Evolutionary conservation across 2,797 vertebrate genomes (phyloP).

Genomic region (Echiichthys vipera): DNA sequence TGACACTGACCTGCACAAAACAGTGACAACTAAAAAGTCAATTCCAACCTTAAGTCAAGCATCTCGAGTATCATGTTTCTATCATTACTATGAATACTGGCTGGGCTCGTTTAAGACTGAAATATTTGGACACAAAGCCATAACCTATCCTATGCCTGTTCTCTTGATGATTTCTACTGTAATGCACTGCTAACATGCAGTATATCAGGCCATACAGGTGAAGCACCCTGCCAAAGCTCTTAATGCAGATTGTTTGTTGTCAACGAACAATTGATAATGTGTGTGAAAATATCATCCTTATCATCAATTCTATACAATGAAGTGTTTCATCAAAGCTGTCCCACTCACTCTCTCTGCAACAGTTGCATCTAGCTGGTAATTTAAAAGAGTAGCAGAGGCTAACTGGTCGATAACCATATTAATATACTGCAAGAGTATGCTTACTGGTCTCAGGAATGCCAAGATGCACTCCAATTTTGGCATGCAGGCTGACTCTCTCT

Average conservation of each 20-base stretch:
- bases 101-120: slow-evolving; percentile 52
- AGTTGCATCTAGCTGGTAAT: slow-evolving; percentile 42
- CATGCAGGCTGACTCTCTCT: slow-evolving; percentile 63
- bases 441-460: slow-evolving; percentile 70
- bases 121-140: slow-evolving; percentile 71
- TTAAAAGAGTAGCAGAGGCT: slow-evolving; percentile 56
- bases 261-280: slow-evolving; percentile 38
- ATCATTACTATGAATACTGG: slow-evolving; percentile 52
- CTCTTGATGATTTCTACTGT: slow-evolving; percentile 54
- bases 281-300: slow-evolving; percentile 56
- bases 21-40: slow-evolving; percentile 10
- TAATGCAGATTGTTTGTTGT: slow-evolving; percentile 60
- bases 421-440: slow-evolving; percentile 64
- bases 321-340: slow-evolving; percentile 36
- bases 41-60: slow-evolving; percentile 35
- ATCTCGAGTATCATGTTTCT: slow-evolving; percentile 47
- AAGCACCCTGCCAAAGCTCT: slow-evolving; percentile 65
- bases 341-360: slow-evolving; percentile 7
- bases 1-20: slow-evolving; percentile 71
- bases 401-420: slow-evolving; percentile 70
- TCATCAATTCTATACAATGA: slow-evolving; percentile 38
- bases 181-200: slow-evolving; percentile 61
- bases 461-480: slow-evolving; percentile 70
- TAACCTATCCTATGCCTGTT: slow-evolving; percentile 63
- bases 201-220: slow-evolving; percentile 63